Evolutionary conservation across 2,113 vertebrate species (phyloP).

Genomic region (Callionymus lyra): DNA sequence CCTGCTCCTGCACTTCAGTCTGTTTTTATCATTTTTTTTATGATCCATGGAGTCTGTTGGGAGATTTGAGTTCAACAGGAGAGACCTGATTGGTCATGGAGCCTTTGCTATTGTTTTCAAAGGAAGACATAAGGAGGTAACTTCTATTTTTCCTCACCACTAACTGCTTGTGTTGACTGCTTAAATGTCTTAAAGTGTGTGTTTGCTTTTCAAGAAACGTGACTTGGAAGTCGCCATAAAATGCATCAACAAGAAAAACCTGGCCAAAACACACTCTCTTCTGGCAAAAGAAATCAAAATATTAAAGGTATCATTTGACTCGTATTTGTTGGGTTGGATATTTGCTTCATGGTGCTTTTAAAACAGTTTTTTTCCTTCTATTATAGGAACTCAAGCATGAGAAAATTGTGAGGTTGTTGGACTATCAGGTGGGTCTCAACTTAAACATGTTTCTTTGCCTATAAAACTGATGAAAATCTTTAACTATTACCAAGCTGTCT

Average conservation of each 20-base stretch:
- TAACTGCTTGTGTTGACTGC: too few relatives aligned
- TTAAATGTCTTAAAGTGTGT: neutral
- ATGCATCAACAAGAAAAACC: slow-evolving; percentile 94
- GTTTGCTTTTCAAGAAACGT: slow-evolving; percentile 71
- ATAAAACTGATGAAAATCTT: too few relatives aligned
- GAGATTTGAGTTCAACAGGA: slow-evolving; percentile 90
- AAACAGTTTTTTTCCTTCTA: slow-evolving; percentile 13
- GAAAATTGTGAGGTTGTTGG: slow-evolving; percentile 90
- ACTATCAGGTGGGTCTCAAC: slow-evolving; percentile 79
- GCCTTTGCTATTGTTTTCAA: slow-evolving; percentile 96
- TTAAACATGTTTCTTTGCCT: too few relatives aligned
- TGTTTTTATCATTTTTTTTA: neutral
- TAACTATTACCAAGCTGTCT: too few relatives aligned
- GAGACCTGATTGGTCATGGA: slow-evolving; percentile 89
- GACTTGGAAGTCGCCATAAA: slow-evolving; percentile 92
- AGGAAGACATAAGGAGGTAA: slow-evolving; percentile 90
- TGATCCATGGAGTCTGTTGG: slow-evolving; percentile 81
- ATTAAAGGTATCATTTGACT: slow-evolving; percentile 74
- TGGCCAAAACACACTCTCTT: slow-evolving; percentile 87
- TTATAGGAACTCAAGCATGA: slow-evolving; percentile 90
- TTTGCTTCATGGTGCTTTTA: too few relatives aligned
- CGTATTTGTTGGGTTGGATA: too few relatives aligned
- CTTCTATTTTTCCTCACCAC: neutral
- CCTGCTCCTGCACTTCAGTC: slow-evolving; percentile 7
- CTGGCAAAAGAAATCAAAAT: slow-evolving; percentile 96